These are phyloP conservation scores for Oreochromis niloticus DNA, from an alignment of 2,113 vertebrate genomes.

Conservation along the genomic window DNA sequence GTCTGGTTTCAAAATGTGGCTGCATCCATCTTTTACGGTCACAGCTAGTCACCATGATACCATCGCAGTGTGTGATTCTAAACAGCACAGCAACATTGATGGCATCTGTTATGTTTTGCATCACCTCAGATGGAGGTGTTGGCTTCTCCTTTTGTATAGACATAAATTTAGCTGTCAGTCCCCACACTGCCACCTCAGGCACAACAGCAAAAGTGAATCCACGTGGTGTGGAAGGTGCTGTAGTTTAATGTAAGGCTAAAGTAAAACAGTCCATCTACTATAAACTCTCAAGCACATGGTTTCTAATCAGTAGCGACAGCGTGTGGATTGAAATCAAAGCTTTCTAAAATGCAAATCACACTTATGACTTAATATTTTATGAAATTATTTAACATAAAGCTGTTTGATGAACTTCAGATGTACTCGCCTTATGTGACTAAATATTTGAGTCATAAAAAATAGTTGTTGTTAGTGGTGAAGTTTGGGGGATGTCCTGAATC, in stretches of 20 bases:
- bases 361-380: neutral
- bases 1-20: neutral
- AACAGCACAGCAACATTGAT: neutral
- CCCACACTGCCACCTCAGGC: neutral
- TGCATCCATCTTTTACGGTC: neutral
- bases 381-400: neutral
- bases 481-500: neutral
- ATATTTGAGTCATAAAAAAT: neutral
- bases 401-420: neutral
- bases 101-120: neutral
- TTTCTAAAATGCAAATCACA: neutral
- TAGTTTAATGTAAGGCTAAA: neutral
- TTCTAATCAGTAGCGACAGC: neutral
- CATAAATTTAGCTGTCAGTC: neutral
- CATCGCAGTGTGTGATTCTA: neutral
- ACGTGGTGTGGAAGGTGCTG: rapidly evolving
- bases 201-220: neutral
- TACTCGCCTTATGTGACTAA: rapidly evolving
- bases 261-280: neutral
- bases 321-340: neutral
- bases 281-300: neutral
- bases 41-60: neutral
- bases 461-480: neutral
- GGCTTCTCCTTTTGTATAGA: neutral
- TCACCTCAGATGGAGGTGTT: neutral